Evolutionary conservation across 2,888 invertebrate genomes (phyloP), one percentile per base, ranked within the genome.

Genomic region (Parascotia fuliginaria): DNA sequence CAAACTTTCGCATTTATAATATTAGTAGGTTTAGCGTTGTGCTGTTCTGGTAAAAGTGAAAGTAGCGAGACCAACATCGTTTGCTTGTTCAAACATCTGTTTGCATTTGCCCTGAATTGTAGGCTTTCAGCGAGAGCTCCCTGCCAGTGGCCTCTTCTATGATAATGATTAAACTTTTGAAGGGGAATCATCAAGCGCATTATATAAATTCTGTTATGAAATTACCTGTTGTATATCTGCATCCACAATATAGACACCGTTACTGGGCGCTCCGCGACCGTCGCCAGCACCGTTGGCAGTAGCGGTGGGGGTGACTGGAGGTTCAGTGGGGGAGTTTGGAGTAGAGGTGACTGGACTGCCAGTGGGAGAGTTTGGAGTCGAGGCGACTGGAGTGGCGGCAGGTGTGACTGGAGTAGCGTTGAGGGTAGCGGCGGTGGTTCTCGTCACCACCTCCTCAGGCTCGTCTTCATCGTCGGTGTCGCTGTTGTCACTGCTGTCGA

Each of bases 401-500:
- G 33, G 34, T 1, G 45, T 13, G 19, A 41, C 33, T 6, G 54
- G 42, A 15, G 38, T 19, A 24, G 48, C 16, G 15, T 48, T 19
- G 43, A 48, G 11, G 28, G 50, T 34, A 12, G 63, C n/a, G 31
- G 57, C 28, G 33, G 52, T 37, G 53, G 49, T 41, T 38, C 56
- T 34, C 22, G 55, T 44, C 31, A 47, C 45, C 24, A 44, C 29
- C 13, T 44, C 52, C 31, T 42, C 53, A 22, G 33, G 34, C 5
- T 52, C 57, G 5, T 72, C 72, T 6, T 83, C 84, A 0, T 79
- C 79, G 44, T 87, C 89, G 1, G 86, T 75, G 62, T 88, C 85
- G 65, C 90, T 90, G 64, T 75, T 77, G 67, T 89, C 88, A 51
- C 86, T 83, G 72, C 89, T 85, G 74, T 90, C 91, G 65, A 86